Conservation (phyloP, 2,797 vertebrate genomes). For the Acrossocheilus wenchowensis region DNA sequence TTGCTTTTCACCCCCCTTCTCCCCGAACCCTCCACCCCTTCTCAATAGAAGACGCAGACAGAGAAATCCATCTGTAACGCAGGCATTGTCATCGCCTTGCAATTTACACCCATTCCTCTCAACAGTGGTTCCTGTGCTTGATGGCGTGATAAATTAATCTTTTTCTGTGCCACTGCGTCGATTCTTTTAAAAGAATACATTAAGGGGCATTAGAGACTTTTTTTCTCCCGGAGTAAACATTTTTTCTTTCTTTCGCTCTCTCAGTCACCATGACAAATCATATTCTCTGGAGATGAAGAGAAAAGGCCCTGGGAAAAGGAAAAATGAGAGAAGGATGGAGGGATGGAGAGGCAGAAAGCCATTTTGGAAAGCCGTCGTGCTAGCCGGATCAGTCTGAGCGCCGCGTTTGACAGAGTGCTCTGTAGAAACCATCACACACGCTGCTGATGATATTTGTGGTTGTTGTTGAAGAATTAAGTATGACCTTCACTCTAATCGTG, state of each 20-base stretch:
- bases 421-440: conserved; percentile 69
- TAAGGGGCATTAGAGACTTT: conserved; percentile 77
- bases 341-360: conserved; percentile 53
- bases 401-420: conserved; percentile 72
- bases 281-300: conserved; percentile 78
- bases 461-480: conserved; percentile 78
- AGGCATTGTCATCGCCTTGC: conserved; percentile 81
- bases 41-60: conserved; percentile 82
- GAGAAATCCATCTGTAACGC: conserved; percentile 83
- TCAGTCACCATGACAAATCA: conserved; percentile 84
- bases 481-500: conserved; percentile 76
- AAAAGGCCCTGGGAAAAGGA: conserved; percentile 48
- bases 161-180: conserved; percentile 83
- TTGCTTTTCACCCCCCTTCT: conserved; percentile 69
- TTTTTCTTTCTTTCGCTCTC: conserved; percentile 73
- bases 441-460: conserved; percentile 74
- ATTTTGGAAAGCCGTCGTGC: conserved; percentile 67
- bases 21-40: conserved; percentile 64
- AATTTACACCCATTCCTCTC: conserved; percentile 85
- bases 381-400: conserved; percentile 71
- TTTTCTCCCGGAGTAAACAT: conserved; percentile 66
- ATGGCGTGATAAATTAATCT: conserved; percentile 88
- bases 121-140: conserved; percentile 84
- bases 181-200: conserved; percentile 87
- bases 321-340: conserved; percentile 46